Conservation (phyloP, 2,797 vertebrate genomes). For the Phrynocephalus vlangalii region DNA sequence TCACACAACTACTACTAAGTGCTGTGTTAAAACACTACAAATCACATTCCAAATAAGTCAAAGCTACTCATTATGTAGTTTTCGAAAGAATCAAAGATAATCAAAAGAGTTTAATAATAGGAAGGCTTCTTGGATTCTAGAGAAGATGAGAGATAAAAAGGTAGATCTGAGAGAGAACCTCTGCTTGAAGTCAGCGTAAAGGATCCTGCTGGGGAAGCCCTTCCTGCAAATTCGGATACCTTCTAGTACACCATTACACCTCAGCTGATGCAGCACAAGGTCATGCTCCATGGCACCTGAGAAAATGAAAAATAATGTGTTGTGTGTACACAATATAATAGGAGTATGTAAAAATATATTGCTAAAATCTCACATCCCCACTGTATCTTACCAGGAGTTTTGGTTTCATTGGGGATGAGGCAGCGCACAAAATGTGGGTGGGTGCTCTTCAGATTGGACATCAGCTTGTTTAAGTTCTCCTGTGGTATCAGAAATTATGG, state of each 20-base stretch:
- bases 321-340: neutral
- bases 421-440: conserved; percentile 92
- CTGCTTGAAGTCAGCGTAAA: conserved; percentile 92
- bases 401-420: conserved; percentile 90
- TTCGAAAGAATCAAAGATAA: neutral
- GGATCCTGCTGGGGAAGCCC: conserved; percentile 90
- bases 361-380: neutral
- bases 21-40: neutral
- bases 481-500: conserved; percentile 63
- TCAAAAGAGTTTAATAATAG: neutral
- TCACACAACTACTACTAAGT: neutral
- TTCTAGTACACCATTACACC: conserved; percentile 91
- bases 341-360: neutral
- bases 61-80: too few relatives aligned
- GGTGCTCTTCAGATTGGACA: conserved; percentile 87
- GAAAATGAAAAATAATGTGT: conserved; percentile 29
- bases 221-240: conserved; percentile 91
- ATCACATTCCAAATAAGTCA: too few relatives aligned
- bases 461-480: conserved; percentile 92
- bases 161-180: conserved; percentile 73
- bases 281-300: conserved; percentile 90
- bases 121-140: conserved; percentile 30
- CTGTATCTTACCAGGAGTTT: conserved; percentile 85
- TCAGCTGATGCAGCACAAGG: conserved; percentile 90
- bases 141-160: too few relatives aligned